These are phyloP conservation scores for Drosophila mauritiana DNA, from an alignment of 1,140 invertebrate genomes.

Conservation along the genomic window DNA sequence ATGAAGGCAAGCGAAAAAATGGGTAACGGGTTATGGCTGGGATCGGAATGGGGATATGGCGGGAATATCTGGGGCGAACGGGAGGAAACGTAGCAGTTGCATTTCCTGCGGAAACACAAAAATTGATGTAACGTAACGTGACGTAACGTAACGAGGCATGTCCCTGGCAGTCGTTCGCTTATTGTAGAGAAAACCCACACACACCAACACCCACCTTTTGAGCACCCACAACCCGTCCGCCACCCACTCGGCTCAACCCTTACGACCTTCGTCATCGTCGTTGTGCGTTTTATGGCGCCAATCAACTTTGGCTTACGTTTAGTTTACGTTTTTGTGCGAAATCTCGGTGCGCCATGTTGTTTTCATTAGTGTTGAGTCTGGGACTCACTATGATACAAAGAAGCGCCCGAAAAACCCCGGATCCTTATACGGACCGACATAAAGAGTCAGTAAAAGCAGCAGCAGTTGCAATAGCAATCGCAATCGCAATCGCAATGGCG, in stretches of 20 bases:
- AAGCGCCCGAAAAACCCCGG: constrained; percentile 14
- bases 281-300: constrained; percentile 67
- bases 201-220: background rate
- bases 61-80: constrained; percentile 7
- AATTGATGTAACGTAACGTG: constrained; percentile 83
- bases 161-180: constrained; percentile 53
- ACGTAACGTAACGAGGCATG: constrained; percentile 75
- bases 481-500: constrained; percentile 33
- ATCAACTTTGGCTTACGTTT: constrained; percentile 82
- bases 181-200: constrained; percentile 5
- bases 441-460: constrained; percentile 37
- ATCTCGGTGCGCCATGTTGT: constrained; percentile 72
- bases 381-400: constrained; percentile 22
- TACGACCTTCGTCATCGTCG: constrained; percentile 41
- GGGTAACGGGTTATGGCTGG: constrained; percentile 36
- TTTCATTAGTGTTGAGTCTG: constrained; percentile 65
- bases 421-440: constrained; percentile 4
- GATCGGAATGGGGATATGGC: background rate
- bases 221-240: background rate
- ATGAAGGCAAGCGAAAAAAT: constrained; percentile 25
- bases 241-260: background rate
- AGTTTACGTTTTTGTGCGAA: constrained; percentile 69
- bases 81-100: constrained; percentile 68
- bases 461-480: constrained; percentile 18
- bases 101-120: constrained; percentile 82